phyloP scores from a whole-genome alignment of 2,888 invertebrate species.

The Urechis unicinctus region DNA sequence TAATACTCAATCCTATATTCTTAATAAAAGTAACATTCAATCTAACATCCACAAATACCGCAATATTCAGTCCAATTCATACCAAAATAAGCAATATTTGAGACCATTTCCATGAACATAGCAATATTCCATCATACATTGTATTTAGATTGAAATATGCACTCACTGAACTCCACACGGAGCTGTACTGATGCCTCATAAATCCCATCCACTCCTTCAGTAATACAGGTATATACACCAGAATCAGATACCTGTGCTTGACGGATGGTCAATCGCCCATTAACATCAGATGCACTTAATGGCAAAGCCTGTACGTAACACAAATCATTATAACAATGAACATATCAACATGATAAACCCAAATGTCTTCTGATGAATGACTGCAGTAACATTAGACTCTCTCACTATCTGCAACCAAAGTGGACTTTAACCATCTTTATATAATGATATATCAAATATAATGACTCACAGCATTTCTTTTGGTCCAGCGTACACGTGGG shows the following conservation, averaged over 20 bases:
- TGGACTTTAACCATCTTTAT: too few relatives aligned
- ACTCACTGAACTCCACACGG: slow-evolving; percentile 20
- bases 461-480: slow-evolving; percentile 25
- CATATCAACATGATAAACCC: not conserved
- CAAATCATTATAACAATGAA: not conserved
- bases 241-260: slow-evolving; percentile 52
- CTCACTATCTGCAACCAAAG: too few relatives aligned
- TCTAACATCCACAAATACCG: too few relatives aligned
- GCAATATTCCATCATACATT: too few relatives aligned
- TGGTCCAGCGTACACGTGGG: slow-evolving; percentile 68
- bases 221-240: slow-evolving; percentile 80
- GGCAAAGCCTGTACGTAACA: slow-evolving; percentile 61
- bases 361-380: too few relatives aligned
- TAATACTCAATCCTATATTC: too few relatives aligned
- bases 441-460: too few relatives aligned
- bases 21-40: too few relatives aligned
- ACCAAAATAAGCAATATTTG: too few relatives aligned
- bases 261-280: slow-evolving; percentile 78
- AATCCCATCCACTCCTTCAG: slow-evolving; percentile 59
- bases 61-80: too few relatives aligned
- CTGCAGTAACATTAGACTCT: too few relatives aligned
- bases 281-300: slow-evolving; percentile 65
- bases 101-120: too few relatives aligned
- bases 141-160: not conserved
- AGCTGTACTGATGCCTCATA: slow-evolving; percentile 30